Conservation (phyloP, 2,888 invertebrate species). For the Exephanes ischioxanthus region DNA sequence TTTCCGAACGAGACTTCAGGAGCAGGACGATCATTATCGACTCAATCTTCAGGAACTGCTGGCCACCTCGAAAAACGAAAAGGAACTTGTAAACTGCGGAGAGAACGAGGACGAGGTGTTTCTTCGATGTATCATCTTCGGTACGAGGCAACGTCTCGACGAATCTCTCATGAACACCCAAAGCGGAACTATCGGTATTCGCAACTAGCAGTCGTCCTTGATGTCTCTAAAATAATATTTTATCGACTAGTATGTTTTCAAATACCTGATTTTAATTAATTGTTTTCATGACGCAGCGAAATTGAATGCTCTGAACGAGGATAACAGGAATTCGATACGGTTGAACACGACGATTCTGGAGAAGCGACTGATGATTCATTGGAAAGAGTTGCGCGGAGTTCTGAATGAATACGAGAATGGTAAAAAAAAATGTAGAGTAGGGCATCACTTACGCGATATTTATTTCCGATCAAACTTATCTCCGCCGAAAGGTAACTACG, state of each 20-base stretch:
- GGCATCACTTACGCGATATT: no score
- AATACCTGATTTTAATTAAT: background rate
- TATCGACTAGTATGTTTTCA: background rate
- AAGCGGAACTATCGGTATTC: slow-evolving; percentile 72
- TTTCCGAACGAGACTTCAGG: slow-evolving; percentile 78
- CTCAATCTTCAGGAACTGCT: slow-evolving; percentile 67
- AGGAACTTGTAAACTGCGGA: slow-evolving; percentile 57
- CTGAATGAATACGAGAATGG: slow-evolving; percentile 72
- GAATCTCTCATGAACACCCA: slow-evolving; percentile 62
- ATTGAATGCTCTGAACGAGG: slow-evolving; percentile 78
- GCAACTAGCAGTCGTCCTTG: background rate
- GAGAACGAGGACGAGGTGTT: slow-evolving; percentile 67
- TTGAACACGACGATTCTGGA: slow-evolving; percentile 65
- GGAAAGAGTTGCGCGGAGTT: slow-evolving; percentile 68
- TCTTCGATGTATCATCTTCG: slow-evolving; percentile 69
- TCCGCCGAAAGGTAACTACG: no score
- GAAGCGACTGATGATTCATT: slow-evolving; percentile 66
- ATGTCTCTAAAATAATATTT: background rate
- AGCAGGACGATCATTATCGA: slow-evolving; percentile 67
- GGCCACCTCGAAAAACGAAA: slow-evolving; percentile 53
- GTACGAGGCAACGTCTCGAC: slow-evolving; percentile 65
- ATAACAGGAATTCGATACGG: slow-evolving; percentile 76
- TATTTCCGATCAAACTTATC: no score
- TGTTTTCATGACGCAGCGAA: slow-evolving; percentile 66
- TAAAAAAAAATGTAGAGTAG: slow-evolving; percentile 37